Conservation (phyloP, 53 echinoderm and acorn worm species). For the Henricia sp. region DNA sequence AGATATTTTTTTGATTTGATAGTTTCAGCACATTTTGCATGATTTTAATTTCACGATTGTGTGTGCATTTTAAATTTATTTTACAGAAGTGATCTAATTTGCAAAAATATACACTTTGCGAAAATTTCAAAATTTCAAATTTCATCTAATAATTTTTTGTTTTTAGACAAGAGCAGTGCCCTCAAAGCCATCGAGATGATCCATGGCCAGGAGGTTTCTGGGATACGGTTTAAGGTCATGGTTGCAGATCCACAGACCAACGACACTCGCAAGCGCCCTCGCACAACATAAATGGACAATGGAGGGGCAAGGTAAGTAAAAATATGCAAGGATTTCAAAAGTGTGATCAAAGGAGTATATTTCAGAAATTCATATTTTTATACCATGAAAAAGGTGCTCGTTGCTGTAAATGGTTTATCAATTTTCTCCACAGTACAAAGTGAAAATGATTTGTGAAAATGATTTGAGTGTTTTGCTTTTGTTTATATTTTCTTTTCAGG, state of each 20-base stretch:
- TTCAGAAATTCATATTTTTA: too few relatives aligned
- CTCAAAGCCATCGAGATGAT: conserved; percentile 79
- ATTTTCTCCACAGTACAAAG: too few relatives aligned
- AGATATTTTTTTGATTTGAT: too few relatives aligned
- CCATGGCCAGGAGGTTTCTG: conserved; percentile 88
- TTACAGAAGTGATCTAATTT: background rate
- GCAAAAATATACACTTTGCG: background rate
- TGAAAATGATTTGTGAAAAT: too few relatives aligned
- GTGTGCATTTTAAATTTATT: background rate
- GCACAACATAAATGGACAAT: conserved; percentile 34
- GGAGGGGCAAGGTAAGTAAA: conserved; percentile 12
- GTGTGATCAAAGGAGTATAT: too few relatives aligned
- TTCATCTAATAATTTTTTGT: background rate
- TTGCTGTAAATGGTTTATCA: too few relatives aligned
- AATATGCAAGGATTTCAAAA: too few relatives aligned
- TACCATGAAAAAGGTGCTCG: too few relatives aligned
- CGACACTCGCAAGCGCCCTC: conserved; percentile 67
- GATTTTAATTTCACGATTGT: background rate
- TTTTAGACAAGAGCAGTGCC: conserved; percentile 84
- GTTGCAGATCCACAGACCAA: conserved; percentile 88
- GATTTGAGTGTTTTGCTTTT: too few relatives aligned
- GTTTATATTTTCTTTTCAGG: too few relatives aligned
- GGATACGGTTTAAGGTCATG: conserved; percentile 87
- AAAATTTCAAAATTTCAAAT: background rate
- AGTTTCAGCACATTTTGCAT: too few relatives aligned